Percentiles rank a stretch among this genome's conserved stretches.
Conservation (phyloP, 2,888 invertebrate species). For the Scaptomyza parva region DNA sequence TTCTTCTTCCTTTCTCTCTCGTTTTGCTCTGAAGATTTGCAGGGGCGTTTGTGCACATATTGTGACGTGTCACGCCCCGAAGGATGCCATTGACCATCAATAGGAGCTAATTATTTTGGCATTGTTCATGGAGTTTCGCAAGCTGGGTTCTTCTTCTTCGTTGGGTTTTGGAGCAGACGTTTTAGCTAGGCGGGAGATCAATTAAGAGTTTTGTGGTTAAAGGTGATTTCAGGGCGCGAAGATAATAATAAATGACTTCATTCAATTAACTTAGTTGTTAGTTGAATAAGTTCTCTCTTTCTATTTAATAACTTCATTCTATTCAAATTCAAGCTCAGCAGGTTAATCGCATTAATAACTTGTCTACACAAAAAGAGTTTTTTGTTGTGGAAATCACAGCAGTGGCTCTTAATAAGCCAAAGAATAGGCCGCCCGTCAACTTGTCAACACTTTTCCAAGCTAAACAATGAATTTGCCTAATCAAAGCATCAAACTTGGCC, state of each 20-base stretch:
- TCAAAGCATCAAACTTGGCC: constrained; percentile 30
- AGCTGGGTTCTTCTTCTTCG: too few species aligned
- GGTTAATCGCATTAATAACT: constrained; percentile 31
- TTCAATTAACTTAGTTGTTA: background rate
- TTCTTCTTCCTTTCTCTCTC: constrained; percentile 30
- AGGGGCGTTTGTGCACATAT: constrained; percentile 76
- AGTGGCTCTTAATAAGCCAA: constrained; percentile 38
- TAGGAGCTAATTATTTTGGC: constrained; percentile 74
- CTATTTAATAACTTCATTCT: background rate
- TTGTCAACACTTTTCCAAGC: constrained; percentile 54
- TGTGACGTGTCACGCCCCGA: constrained; percentile 77
- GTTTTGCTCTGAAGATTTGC: constrained; percentile 54
- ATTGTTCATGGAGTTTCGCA: constrained; percentile 62
- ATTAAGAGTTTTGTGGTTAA: constrained; percentile 50
- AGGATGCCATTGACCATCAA: constrained; percentile 50
- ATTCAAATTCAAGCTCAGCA: constrained; percentile 22
- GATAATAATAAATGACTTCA: background rate
- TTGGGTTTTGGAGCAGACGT: constrained; percentile 56
- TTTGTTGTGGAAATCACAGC: background rate
- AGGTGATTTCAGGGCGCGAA: constrained; percentile 4
- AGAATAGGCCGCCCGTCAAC: constrained; percentile 54
- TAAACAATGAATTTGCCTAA: constrained; percentile 53
- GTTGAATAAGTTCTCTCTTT: too few species aligned
- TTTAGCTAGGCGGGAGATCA: constrained; percentile 44
- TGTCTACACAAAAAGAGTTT: constrained; percentile 6